Evolutionary conservation across 2,797 vertebrate genomes (phyloP).

Genomic region (Chromobotia macracanthus): DNA sequence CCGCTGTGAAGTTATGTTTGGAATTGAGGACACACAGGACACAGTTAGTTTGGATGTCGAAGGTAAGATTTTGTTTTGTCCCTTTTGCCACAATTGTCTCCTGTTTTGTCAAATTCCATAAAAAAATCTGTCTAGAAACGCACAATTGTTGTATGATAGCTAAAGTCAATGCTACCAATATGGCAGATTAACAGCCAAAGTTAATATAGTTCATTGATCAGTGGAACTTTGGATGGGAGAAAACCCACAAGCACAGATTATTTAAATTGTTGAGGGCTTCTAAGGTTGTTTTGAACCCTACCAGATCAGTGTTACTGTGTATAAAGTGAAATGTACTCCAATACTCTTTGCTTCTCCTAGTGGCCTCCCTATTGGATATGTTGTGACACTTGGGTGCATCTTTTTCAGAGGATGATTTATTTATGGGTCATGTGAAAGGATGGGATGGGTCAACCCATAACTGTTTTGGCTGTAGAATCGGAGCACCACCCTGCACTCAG

Average conservation of each 20-base stretch:
- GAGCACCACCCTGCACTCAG: constrained; percentile 61
- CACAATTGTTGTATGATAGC: not conserved
- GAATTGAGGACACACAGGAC: constrained; percentile 91
- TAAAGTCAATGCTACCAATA: not conserved
- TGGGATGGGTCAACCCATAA: constrained; percentile 64
- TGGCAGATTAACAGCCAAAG: constrained; percentile 1
- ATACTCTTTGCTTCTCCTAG: constrained; percentile 37
- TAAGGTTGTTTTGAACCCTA: constrained; percentile 20
- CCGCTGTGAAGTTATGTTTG: constrained; percentile 93
- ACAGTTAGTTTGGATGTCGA: constrained; percentile 84
- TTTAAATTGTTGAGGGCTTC: constrained; percentile 32
- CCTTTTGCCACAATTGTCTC: not conserved
- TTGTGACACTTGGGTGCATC: constrained; percentile 7
- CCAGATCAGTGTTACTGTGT: constrained; percentile 12
- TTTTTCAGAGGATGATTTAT: constrained; percentile 62
- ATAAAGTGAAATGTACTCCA: constrained; percentile 49
- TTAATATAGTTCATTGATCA: constrained; percentile 14
- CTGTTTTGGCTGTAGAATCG: constrained; percentile 65
- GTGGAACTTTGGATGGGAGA: constrained; percentile 10
- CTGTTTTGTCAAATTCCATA: not conserved
- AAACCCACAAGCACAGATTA: constrained; percentile 22
- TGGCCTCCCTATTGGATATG: constrained; percentile 35
- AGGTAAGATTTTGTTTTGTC: constrained; percentile 77
- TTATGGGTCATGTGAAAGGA: constrained; percentile 61
- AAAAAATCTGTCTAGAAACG: not conserved